phyloP scores from a whole-genome alignment of 1,140 invertebrate genomes.

The Penaeus japonicus region DNA sequence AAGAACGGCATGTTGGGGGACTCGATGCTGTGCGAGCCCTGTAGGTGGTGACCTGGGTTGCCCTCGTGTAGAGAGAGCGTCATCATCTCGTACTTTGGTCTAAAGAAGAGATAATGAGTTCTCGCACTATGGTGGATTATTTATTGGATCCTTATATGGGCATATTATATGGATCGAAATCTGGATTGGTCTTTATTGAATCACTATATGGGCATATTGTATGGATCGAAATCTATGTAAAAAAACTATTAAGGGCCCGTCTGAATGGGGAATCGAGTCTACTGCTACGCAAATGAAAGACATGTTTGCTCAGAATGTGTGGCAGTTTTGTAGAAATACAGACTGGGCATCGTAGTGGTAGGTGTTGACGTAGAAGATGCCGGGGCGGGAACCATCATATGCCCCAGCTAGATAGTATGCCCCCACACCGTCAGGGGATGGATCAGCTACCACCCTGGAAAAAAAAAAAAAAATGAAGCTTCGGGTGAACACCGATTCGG shows the following conservation, averaged over 20 bases:
- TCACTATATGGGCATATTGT: too few species aligned
- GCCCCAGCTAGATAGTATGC: slow-evolving; percentile 57
- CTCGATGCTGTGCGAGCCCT: slow-evolving; percentile 61
- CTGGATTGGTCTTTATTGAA: too few species aligned
- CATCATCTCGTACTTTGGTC: slow-evolving; percentile 63
- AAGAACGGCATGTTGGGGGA: slow-evolving; percentile 34
- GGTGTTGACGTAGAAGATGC: slow-evolving; percentile 58
- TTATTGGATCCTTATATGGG: too few species aligned
- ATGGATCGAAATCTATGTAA: too few species aligned
- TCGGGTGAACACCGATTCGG: too few species aligned
- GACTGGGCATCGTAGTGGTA: slow-evolving; percentile 53
- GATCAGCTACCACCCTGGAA: slow-evolving; percentile 53
- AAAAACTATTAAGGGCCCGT: too few species aligned
- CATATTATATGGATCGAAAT: too few species aligned
- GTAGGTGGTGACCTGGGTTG: slow-evolving; percentile 65
- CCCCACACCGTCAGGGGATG: slow-evolving; percentile 31
- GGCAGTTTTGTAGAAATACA: neutral
- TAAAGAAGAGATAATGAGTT: slow-evolving; percentile 1
- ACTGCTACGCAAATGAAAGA: too few species aligned
- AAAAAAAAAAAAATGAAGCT: neutral
- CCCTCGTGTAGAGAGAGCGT: slow-evolving; percentile 65
- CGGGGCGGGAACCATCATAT: slow-evolving; percentile 56
- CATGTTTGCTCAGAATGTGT: neutral
- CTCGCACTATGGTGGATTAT: too few species aligned
- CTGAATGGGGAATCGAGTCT: too few species aligned